Base-by-base conservation (phyloP, 2,888 invertebrate genomes). In the Teleiodes luculella region DNA sequence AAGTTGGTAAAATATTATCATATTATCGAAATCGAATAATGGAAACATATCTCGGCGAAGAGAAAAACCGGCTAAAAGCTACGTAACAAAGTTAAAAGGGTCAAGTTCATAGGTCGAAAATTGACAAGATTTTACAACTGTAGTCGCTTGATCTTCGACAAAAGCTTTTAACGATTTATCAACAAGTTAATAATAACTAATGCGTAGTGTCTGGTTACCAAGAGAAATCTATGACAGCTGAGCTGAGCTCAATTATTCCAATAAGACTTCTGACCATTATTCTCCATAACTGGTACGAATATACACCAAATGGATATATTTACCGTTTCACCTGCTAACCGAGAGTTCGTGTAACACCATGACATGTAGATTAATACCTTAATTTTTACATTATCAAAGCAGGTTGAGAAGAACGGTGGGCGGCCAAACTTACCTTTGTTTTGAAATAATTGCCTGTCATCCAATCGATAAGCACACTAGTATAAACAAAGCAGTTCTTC, bases 141-240 rank as follows among this genome's bases (percentile, higher is more conserved):
- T 10, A 46, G 36, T 18, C 24, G 16, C 28, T 18, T 20, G 46
- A 47, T 47, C 48, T 47, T 51, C 47, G 13, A 46, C 39, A 46
- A 47, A 46, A 28, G 33, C 28, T 31, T 56, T 63, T 63, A 61
- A 57, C 56, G 64, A 70, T 67, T 60, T 61, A 74, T 76, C 74
- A 68, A 72, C 67, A 72, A 73, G 80, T 78, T 82, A 82, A 76
- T 80, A 78, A 76, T 80, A 81, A 80, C 76, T 73, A 78, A 72
- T 80, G 80, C 84, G 85, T 76, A 84, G 85, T 84, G 80, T 80
- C 83, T 79, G 74, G 76, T 83, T 79, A 79, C 83, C 71, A 70
- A 72, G 68, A 65, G 71, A 68, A 74, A 71, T 67, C 59, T 57
- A 63, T 67, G 66, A 70, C 73, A 74, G 68, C 66, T 64, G 60